Base-by-base conservation (phyloP, 2,797 vertebrate genomes). In the Pipistrellus pygmaeus region DNA sequence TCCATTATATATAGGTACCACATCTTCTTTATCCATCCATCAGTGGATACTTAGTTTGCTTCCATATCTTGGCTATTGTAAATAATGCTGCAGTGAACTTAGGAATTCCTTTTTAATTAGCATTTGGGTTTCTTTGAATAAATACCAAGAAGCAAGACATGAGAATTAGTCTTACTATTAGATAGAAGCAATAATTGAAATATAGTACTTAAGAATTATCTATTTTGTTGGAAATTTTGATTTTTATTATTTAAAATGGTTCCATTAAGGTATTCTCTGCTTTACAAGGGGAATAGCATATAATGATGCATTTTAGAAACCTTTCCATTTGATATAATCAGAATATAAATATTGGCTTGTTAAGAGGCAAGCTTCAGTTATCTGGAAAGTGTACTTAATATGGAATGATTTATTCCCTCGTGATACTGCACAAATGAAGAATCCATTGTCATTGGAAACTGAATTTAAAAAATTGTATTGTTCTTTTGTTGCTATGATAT, bases 81-180 rank as follows among this genome's bases (percentile, higher is more conserved):
- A 76, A 76, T 76, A 76, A 53, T 76, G 30, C 48, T 53, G 73
- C 30, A 76, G n/a, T 53, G 12, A 55, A 23, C n/a, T 55, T 77
- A 55, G 3, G 8, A 15, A 25, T 35, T 32, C n/a, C 48, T 76
- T 76, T 76, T 53, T 20, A 76, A 76, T 32, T 76, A 32, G 73
- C 21, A 13, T 53, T 76, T 76, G 73, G n/a, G n/a, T 32, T 76
- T 51, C n/a, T 51, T 76, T 21, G 30, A 48, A 32, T 32, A 27
- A 57, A 41, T 78, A 41, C 76, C 8, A 35, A 78, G 76, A 78
- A 57, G 53, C 25, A 85, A 85, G 35, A 76, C 25, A 23, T 71
- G 25, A 95, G 35, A 96, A 80, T 85, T 55, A 71, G 57, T 92
- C 80, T 85, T 75, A 87, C 60, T 92, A 69, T 92, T 88, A 95